A percentile compares a stretch with the other conserved stretches of the same genome.
Evolutionary conservation across 2,113 vertebrate species (phyloP).

Genomic region (Chaetura pelagica): DNA sequence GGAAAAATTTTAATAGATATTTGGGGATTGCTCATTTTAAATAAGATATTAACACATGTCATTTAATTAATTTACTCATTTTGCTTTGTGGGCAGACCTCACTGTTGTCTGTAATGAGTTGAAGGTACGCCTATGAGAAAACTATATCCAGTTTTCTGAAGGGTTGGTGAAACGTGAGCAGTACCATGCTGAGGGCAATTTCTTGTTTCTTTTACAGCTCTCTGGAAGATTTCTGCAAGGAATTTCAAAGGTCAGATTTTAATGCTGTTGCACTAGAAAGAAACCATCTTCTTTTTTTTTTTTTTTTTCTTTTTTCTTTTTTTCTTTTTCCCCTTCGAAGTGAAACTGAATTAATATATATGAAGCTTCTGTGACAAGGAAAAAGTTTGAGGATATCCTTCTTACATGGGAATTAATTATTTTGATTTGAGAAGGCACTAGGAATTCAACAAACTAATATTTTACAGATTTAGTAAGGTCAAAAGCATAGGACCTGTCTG

Average conservation of each 20-base stretch:
- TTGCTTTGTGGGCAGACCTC: neutral
- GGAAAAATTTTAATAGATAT: constrained; percentile 28
- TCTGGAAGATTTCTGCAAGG: neutral
- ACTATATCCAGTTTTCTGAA: neutral
- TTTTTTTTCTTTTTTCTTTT: neutral
- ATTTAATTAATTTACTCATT: constrained; percentile 22
- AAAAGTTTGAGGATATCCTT: neutral
- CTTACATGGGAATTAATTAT: constrained; percentile 17
- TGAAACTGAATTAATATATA: constrained; percentile 16
- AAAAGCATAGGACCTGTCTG: neutral
- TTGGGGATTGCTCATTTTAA: constrained; percentile 12
- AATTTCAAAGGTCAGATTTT: neutral
- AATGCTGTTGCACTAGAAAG: neutral
- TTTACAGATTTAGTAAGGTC: neutral
- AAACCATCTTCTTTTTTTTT: neutral
- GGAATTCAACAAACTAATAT: neutral
- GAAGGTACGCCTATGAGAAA: neutral
- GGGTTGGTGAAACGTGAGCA: neutral
- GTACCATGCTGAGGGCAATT: neutral
- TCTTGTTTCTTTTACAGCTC: neutral
- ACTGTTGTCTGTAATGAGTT: neutral
- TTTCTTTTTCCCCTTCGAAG: neutral
- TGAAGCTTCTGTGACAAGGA: neutral
- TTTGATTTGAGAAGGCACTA: neutral
- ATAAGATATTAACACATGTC: constrained; percentile 28